phyloP scores from a whole-genome alignment of 2,797 vertebrate species.

The Schizothorax lantsangensis region DNA sequence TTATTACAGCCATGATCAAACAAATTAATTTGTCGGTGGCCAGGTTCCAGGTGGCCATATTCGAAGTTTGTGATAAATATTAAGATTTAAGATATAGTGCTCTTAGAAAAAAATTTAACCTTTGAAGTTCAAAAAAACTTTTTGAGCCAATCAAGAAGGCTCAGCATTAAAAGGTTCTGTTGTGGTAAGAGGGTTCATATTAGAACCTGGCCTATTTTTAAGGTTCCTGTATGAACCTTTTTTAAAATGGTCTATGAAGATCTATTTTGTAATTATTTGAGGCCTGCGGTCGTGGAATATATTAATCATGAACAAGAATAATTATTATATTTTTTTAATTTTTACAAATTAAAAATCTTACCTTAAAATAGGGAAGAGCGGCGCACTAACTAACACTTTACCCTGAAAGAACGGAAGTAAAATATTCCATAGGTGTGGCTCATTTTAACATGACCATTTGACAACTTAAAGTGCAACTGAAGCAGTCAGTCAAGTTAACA shows the following conservation, averaged over 20 bases:
- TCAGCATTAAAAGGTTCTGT: neutral
- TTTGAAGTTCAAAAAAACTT: neutral
- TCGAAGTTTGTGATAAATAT: too few species aligned
- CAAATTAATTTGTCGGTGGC: too few species aligned
- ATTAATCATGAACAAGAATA: neutral
- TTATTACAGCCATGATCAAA: too few species aligned
- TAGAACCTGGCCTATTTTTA: neutral
- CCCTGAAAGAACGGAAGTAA: too few species aligned
- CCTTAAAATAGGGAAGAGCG: neutral
- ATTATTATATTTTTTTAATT: neutral
- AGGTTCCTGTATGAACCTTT: neutral
- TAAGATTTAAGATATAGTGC: neutral
- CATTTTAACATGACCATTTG: too few species aligned
- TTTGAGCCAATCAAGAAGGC: neutral
- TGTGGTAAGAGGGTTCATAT: neutral
- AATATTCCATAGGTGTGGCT: too few species aligned
- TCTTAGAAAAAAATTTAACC: neutral
- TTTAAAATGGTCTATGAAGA: neutral
- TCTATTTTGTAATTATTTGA: conserved; percentile 2
- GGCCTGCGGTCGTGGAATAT: neutral
- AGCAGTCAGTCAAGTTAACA: too few species aligned
- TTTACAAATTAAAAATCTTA: neutral
- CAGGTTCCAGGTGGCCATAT: neutral
- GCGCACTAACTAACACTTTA: too few species aligned
- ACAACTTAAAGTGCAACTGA: too few species aligned